Conservation (phyloP, 2,113 vertebrate genomes). For the Hyaena hyaena region DNA sequence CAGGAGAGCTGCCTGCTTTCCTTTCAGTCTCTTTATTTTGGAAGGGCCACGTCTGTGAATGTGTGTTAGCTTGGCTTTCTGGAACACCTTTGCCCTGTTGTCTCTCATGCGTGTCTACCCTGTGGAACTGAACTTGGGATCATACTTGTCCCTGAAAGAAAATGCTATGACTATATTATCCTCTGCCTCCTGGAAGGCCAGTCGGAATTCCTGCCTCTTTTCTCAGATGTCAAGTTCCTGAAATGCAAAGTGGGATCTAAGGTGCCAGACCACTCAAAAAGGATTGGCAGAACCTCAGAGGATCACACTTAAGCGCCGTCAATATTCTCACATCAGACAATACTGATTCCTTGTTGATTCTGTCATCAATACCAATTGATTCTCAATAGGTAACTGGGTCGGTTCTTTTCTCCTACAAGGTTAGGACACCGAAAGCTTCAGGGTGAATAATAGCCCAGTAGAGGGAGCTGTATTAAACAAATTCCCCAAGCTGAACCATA, state of each 20-base stretch:
- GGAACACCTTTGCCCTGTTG: slow-evolving; percentile 28
- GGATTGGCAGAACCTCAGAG: not conserved
- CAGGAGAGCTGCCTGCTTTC: not conserved
- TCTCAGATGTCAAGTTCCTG: not conserved
- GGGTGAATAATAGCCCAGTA: slow-evolving; percentile 21
- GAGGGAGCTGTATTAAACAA: slow-evolving; percentile 35
- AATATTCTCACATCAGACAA: not conserved
- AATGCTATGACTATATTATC: not conserved
- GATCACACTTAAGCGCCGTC: not conserved
- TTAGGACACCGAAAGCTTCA: not conserved
- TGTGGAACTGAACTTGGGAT: not conserved
- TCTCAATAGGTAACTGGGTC: not conserved
- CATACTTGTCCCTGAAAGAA: slow-evolving; percentile 32
- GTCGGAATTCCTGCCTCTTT: not conserved
- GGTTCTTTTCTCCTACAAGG: not conserved
- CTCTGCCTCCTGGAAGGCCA: not conserved
- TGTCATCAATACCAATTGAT: not conserved
- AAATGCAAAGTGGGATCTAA: not conserved
- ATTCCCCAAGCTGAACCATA: not conserved
- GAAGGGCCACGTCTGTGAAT: not conserved
- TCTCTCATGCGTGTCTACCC: not conserved
- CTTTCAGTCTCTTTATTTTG: not conserved
- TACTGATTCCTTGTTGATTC: not conserved
- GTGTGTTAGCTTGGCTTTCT: slow-evolving; percentile 33
- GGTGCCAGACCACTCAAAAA: not conserved